Evolutionary conservation across 1,140 invertebrate species (phyloP), one percentile per base, ranked within the genome.

Genomic region (Drosophila micromelanica): DNA sequence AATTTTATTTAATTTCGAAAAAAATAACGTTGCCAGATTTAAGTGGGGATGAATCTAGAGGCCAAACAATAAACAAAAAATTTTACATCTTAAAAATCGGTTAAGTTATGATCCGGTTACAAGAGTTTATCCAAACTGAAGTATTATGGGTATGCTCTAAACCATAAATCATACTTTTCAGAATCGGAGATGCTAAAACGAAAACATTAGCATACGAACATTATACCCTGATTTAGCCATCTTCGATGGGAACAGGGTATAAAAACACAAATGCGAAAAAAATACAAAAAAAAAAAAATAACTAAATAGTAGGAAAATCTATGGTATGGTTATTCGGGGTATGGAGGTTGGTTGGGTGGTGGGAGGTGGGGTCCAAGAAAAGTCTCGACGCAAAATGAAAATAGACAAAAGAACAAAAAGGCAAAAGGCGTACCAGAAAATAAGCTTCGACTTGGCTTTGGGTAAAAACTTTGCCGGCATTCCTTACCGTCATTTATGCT

Each of bases 401-500:
- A 78, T 62, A 70, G 40, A 49, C 65, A 65, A 46, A 52, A 70
- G 65, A 69, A 72, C 49, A 62, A 69, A 75, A 71, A 59, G 54
- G 64, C 69, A 77, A 71, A 87, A 87, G 76, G 77, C 78, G 78
- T 60, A 76, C 67, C 78, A 74, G 84, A 87, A 87, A 87, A 87
- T 87, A 87, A 87, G 84, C 82, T 87, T 80, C 84, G 86, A 87
- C 78, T 81, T 86, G 82, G 80, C 82, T 86, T 86, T 81, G 80
- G 75, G 37, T 51, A 57, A 76, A 87, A 87, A 78, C 55, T 77
- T 77, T 63, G 71, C 61, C 55, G 60, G 63, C 78, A 78, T 81
- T 87, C 76, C 75, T 89, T 82, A 78, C 82, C 72, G 43, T 70
- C 64, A 73, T 48, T 73, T 68, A 30, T 86, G 42, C 71, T 75